These are phyloP conservation scores for Papilio xuthus DNA, from an alignment of 1,140 invertebrate genomes.

Conservation along the genomic window DNA sequence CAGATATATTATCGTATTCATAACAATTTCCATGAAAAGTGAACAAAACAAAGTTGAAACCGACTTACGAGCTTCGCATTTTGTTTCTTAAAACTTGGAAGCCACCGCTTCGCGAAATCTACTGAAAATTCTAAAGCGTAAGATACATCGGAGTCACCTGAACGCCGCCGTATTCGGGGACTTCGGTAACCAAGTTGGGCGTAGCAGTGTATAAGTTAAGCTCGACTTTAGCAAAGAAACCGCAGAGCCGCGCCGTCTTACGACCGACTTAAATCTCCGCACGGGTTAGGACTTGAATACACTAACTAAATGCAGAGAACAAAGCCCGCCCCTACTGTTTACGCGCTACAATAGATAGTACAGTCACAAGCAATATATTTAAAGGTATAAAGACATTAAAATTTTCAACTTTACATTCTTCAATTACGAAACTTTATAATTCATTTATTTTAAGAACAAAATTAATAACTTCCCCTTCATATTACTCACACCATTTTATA, in stretches of 20 bases:
- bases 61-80: constrained; percentile 47
- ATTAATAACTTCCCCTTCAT: background rate
- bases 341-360: constrained; percentile 25
- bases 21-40: constrained; percentile 18
- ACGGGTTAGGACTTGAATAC: constrained; percentile 46
- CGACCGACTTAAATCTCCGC: constrained; percentile 66
- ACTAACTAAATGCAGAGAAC: constrained; percentile 36
- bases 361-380: background rate
- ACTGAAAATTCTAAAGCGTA: constrained; percentile 67
- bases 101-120: constrained; percentile 54
- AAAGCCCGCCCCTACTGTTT: constrained; percentile 34
- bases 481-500: too few species aligned
- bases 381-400: constrained; percentile 1
- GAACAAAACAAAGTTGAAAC: constrained; percentile 40
- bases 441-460: background rate
- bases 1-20: background rate
- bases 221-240: constrained; percentile 75
- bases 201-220: constrained; percentile 65
- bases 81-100: constrained; percentile 65
- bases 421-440: background rate
- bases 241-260: constrained; percentile 62
- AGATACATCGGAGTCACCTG: constrained; percentile 68
- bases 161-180: constrained; percentile 64
- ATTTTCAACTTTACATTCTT: background rate
- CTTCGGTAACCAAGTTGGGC: constrained; percentile 66